Base-by-base conservation (phyloP, 2,888 invertebrate species). In the Tenthredo scrophulariae region DNA sequence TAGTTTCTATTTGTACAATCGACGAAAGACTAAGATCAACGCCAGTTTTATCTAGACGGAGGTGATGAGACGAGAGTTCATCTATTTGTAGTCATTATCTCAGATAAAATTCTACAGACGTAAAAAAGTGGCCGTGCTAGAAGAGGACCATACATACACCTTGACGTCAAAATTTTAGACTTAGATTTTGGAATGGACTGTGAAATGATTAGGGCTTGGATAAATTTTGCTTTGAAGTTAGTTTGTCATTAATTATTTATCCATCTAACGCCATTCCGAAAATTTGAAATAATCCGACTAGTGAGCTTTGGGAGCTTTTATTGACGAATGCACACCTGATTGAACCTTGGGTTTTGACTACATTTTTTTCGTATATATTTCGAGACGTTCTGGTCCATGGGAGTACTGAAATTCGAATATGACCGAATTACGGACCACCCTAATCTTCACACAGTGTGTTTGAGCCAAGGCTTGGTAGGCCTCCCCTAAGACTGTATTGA, bases 401-500 rank as follows among this genome's bases (percentile, higher is more conserved):
- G 37, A 37, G 7, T 37, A 37, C 7, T 7, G 37, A 37, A 37
- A 37, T 37, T 37, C 37, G 37, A 37, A 37, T 37, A 37, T 37
- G 37, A 37, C 37, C 37, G 37, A 7, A 7, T 37, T 37, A 37
- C 37, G 37, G 37, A 37, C 37, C 7, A 7, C 37, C 43, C 43
- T 43, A 43, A 67, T 67, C 15, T 67, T 18, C 15, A 26, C 13
- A 26, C 62, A 6, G 26, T 33, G 5, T 33, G 33, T 18, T 33
- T 6, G 33, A 67, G 18, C 18, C 18, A 18, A 67, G 67, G 15
- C 1, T 18, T 15, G 67, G 33, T 67, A 29, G n/a, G 18, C 67
- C 33, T 67, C 67, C 67, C 33, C 77, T 77, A n/a, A 77, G 54
- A 77, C 50, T 77, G 77, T 54, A 77, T 40, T 54, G 18, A 54